Base-by-base conservation (phyloP, 2,113 vertebrate species). In the Corapipo altera region DNA sequence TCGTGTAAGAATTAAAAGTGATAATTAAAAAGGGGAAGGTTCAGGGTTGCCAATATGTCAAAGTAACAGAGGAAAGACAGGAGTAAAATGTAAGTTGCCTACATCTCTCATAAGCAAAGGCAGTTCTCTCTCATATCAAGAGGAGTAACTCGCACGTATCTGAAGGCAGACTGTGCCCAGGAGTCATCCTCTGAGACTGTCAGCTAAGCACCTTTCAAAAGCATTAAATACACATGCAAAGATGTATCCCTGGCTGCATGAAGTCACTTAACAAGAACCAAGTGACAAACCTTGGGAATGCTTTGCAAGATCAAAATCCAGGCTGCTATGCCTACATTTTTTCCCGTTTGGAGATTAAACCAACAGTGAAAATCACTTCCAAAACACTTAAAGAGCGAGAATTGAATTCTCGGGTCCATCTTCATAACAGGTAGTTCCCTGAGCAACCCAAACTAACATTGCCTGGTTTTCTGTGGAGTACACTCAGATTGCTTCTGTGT, bases 151-250 rank as follows among this genome's bases (percentile, higher is more conserved):
- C 74, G 72, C 51, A 91, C 30, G 8, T 41, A 83, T 64, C 58
- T 77, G 86, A 91, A 69, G 41, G 66, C 52, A 89, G 79, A 76
- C 49, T 85, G 72, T 85, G 66, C 51, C 62, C 77, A 72, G 37
- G 46, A 93, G 57, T 72, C 77, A 75, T 71, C 69, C 41, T 95
- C 48, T 69, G 81, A 89, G 87, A 59, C 84, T 75, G 39, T 65
- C 76, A 72, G 89, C 62, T 87, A 69, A 94, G 77, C 58, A 88
- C 66, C 70, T 96, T 92, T 89, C 93, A 82, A 69, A 89, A 89
- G 41, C 66, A 71, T 82, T 91, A 85, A 88, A 87, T 58, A 52
- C 70, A 87, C 61, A 49, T 71, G 57, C 57, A 64, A 65, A 75
- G 73, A 75, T 61, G 39, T 19, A 69, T 81, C 62, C 66, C 57